phyloP scores from a whole-genome alignment of 1,140 invertebrate species.

The Copidosoma floridanum region DNA sequence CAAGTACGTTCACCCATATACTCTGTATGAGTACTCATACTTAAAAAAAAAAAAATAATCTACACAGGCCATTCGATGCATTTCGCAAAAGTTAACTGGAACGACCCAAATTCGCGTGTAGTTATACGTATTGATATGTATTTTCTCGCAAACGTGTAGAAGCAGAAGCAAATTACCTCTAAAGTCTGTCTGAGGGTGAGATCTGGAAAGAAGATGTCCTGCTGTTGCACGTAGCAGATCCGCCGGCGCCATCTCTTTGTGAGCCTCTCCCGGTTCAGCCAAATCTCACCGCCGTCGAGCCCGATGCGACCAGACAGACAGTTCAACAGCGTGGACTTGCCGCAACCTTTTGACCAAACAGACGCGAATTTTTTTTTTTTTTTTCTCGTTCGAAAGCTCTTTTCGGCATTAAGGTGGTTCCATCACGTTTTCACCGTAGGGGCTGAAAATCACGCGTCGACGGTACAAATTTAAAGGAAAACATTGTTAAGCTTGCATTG shows the following conservation, averaged over 20 bases:
- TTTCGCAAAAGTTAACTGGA: neutral
- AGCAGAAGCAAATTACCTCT: conserved; percentile 57
- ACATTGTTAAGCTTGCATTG: no score
- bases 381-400: no score
- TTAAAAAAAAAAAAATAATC: neutral
- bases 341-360: conserved; percentile 58
- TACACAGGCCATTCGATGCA: neutral
- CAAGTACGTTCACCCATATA: no score
- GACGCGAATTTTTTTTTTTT: no score
- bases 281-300: conserved; percentile 69
- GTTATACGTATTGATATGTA: conserved; percentile 2
- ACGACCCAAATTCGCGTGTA: neutral
- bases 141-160: neutral
- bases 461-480: no score
- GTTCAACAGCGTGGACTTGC: conserved; percentile 82
- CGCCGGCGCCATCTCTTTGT: conserved; percentile 74
- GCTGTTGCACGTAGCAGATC: conserved; percentile 82
- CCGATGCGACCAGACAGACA: conserved; percentile 70
- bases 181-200: conserved; percentile 78
- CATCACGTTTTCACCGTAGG: no score
- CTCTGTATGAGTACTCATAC: no score
- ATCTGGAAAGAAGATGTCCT: conserved; percentile 82
- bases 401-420: no score
- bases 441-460: no score
- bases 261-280: conserved; percentile 72